A percentile compares a stretch with the other conserved stretches of the same genome.
Conservation (phyloP, 2,797 vertebrate genomes). For the Selene dorsalis region DNA sequence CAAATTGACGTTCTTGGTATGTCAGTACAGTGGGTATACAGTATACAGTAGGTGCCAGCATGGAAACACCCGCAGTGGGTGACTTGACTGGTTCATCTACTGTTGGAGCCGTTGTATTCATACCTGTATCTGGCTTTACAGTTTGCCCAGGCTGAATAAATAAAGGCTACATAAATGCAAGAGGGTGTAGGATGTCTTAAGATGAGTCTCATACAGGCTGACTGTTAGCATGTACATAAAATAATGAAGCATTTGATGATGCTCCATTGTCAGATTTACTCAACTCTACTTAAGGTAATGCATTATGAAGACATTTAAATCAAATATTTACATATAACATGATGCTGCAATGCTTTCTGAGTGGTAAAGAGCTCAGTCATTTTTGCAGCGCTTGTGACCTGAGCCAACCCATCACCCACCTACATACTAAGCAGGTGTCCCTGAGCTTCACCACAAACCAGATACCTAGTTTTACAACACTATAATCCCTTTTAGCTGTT, state of each 20-base stretch:
- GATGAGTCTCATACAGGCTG: constrained; percentile 20
- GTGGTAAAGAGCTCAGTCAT: constrained; percentile 16
- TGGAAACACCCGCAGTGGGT: constrained; percentile 37
- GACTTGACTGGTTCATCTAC: not conserved
- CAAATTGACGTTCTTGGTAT: constrained; percentile 56
- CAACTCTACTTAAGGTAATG: not conserved
- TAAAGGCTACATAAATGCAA: not conserved
- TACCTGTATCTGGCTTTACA: not conserved
- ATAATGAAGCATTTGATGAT: not conserved
- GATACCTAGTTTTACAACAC: constrained; percentile 2
- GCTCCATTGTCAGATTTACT: not conserved
- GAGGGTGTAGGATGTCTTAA: not conserved
- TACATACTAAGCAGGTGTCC: constrained; percentile 2
- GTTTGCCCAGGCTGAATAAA: not conserved
- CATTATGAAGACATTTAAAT: constrained; percentile 3
- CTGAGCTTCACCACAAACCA: constrained; percentile 10
- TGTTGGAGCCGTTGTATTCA: not conserved
- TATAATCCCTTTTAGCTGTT: constrained; percentile 21
- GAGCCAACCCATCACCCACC: constrained; percentile 12
- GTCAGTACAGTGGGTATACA: not conserved
- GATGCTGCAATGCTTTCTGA: no score
- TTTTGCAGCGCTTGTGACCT: constrained; percentile 20
- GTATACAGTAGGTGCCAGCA: not conserved
- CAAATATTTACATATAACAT: not conserved
- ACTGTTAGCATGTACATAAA: not conserved